phyloP scores from a whole-genome alignment of 1,140 invertebrate species.

The Aphelenchoides fujianensis region DNA sequence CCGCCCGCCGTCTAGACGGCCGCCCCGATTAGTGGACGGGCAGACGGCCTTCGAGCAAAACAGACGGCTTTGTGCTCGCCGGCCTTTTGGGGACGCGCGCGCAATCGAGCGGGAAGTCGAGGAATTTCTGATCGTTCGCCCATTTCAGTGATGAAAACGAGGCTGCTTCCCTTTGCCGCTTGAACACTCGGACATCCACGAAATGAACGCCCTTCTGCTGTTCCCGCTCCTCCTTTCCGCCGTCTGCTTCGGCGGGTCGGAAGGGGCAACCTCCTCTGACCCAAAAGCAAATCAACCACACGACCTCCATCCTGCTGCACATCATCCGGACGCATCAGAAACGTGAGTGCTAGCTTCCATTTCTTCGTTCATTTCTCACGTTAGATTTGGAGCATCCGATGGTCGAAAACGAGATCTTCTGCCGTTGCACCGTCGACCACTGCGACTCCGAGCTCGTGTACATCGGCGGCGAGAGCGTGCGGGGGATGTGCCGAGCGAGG shows the following conservation, averaged over 20 bases:
- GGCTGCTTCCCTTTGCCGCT: too few relatives aligned
- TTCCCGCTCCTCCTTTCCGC: not conserved
- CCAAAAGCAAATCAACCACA: conserved; percentile 18
- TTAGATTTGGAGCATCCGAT: conserved; percentile 22
- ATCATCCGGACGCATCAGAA: conserved; percentile 11
- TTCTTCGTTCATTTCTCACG: not conserved
- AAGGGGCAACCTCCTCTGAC: not conserved
- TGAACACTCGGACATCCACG: too few relatives aligned
- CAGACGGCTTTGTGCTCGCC: not conserved
- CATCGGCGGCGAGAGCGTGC: conserved; percentile 13
- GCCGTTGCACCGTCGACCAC: conserved; percentile 18
- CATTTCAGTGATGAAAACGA: not conserved
- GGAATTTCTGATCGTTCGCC: not conserved
- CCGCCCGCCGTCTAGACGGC: not conserved
- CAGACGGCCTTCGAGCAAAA: not conserved
- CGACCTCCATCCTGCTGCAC: not conserved
- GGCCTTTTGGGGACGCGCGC: not conserved
- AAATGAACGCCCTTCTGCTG: too few relatives aligned
- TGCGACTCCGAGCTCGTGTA: conserved; percentile 29
- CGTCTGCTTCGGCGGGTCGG: not conserved
- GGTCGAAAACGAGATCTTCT: conserved; percentile 25
- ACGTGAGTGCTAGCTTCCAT: conserved; percentile 10
- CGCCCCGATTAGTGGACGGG: not conserved
- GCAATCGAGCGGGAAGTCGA: too few relatives aligned
- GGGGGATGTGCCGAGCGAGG: conserved; percentile 26